phyloP scores from a whole-genome alignment of 2,113 vertebrate species.

The Halcyon senegalensis region DNA sequence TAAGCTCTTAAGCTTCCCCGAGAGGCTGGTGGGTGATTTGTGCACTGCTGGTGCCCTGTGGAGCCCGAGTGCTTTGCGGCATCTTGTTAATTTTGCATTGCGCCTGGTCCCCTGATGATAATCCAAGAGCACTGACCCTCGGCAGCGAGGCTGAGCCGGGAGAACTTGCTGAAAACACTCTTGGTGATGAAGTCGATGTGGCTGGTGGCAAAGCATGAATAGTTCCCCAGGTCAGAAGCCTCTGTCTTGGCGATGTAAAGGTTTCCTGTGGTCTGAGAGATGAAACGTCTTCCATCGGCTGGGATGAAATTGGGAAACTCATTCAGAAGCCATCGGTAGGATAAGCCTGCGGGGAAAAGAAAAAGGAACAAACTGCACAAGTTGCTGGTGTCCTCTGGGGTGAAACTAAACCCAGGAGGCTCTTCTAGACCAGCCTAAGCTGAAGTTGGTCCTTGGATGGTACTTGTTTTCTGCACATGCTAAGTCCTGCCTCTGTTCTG shows the following conservation, averaged over 20 bases:
- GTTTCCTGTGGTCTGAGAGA: slow-evolving; percentile 95
- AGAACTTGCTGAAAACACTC: slow-evolving; percentile 94
- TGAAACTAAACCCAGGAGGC: neutral
- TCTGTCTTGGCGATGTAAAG: slow-evolving; percentile 92
- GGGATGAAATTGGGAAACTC: slow-evolving; percentile 94
- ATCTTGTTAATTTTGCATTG: neutral
- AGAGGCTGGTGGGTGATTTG: neutral
- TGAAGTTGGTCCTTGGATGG: neutral
- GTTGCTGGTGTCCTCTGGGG: neutral
- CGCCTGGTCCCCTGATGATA: neutral
- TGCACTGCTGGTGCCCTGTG: neutral
- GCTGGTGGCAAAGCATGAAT: slow-evolving; percentile 94
- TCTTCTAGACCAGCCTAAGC: neutral
- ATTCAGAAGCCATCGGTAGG: slow-evolving; percentile 93
- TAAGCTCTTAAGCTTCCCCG: neutral
- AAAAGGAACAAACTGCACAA: neutral
- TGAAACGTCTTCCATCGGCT: slow-evolving; percentile 85
- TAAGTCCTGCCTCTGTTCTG: neutral
- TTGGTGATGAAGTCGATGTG: slow-evolving; percentile 93
- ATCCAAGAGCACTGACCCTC: slow-evolving; percentile 78
- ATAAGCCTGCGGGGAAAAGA: slow-evolving; percentile 77
- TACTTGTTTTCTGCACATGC: neutral
- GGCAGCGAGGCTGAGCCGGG: slow-evolving; percentile 84
- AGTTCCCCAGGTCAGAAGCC: slow-evolving; percentile 87
- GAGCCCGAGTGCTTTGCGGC: neutral